Evolutionary conservation across 2,113 vertebrate species (phyloP).

Genomic region (Leucopsar rothschildi): DNA sequence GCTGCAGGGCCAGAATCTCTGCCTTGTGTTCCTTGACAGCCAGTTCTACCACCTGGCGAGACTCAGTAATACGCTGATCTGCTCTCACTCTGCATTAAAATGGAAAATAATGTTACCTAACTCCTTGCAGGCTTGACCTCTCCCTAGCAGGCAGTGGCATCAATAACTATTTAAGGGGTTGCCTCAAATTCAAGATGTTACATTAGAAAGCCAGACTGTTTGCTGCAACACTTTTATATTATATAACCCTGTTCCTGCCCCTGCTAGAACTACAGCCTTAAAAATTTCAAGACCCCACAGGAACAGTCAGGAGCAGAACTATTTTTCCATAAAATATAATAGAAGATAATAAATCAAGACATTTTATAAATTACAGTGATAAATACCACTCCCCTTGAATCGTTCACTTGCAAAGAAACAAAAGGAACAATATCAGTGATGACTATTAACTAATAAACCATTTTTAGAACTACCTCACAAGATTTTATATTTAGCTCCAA

Average conservation of each 20-base stretch:
- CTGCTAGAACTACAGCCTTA: background rate
- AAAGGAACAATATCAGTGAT: conserved; percentile 11
- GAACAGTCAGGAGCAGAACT: background rate
- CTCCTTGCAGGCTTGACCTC: conserved; percentile 6
- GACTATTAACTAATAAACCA: conserved; percentile 19
- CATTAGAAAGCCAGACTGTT: conserved; percentile 9
- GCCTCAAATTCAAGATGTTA: conserved; percentile 34
- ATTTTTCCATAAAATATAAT: background rate
- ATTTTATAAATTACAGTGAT: background rate
- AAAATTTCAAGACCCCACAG: background rate
- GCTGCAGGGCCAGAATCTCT: conserved; percentile 93
- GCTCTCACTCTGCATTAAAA: conserved; percentile 82
- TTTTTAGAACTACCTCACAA: background rate
- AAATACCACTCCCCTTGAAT: conserved; percentile 3
- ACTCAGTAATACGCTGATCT: conserved; percentile 94
- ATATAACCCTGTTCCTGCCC: background rate
- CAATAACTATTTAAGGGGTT: background rate
- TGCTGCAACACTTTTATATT: background rate
- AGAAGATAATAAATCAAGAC: background rate
- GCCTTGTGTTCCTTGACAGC: conserved; percentile 98
- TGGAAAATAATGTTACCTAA: conserved; percentile 28
- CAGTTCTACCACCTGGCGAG: conserved; percentile 92
- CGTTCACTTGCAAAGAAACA: background rate
- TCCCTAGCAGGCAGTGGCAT: background rate
- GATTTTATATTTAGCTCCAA: conserved; percentile 37